Percentiles rank a stretch among this genome's conserved stretches.
Evolutionary conservation across 2,113 vertebrate species (phyloP).

Genomic region (Chaetodon auriga): DNA sequence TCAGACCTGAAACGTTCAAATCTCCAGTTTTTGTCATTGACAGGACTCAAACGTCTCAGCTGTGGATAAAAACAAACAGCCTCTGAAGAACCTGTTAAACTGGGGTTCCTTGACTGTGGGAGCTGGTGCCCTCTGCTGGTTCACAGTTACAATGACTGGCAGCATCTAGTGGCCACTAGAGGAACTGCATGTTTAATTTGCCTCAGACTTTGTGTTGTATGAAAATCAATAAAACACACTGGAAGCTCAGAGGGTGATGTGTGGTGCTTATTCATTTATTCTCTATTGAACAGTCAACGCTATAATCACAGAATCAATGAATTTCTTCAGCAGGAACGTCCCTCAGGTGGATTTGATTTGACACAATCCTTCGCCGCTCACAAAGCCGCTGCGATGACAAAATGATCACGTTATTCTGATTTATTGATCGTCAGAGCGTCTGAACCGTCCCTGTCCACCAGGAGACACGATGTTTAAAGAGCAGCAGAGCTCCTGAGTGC

Average conservation of each 20-base stretch:
- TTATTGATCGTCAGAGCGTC: background rate
- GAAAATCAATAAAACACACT: background rate
- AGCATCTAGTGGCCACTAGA: no score
- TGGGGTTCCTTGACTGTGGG: no score
- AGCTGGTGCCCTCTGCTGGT: no score
- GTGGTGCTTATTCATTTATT: slow-evolving; percentile 23
- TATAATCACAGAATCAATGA: background rate
- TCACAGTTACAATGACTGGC: no score
- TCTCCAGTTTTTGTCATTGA: no score
- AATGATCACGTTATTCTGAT: background rate
- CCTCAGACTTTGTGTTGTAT: no score
- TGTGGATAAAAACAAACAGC: no score
- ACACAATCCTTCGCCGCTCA: slow-evolving; percentile 6
- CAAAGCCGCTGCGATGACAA: background rate
- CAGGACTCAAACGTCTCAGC: no score
- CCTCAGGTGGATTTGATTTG: background rate
- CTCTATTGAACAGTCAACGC: background rate
- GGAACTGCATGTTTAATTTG: no score
- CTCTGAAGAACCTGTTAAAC: no score
- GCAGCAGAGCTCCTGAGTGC: no score
- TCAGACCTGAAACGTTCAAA: no score
- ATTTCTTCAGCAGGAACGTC: slow-evolving; percentile 5
- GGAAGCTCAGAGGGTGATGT: background rate
- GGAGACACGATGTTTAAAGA: background rate
- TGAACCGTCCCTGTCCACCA: background rate